phyloP scores from a whole-genome alignment of 2,113 vertebrate genomes.

The Neolamprologus caudopunctatus region DNA sequence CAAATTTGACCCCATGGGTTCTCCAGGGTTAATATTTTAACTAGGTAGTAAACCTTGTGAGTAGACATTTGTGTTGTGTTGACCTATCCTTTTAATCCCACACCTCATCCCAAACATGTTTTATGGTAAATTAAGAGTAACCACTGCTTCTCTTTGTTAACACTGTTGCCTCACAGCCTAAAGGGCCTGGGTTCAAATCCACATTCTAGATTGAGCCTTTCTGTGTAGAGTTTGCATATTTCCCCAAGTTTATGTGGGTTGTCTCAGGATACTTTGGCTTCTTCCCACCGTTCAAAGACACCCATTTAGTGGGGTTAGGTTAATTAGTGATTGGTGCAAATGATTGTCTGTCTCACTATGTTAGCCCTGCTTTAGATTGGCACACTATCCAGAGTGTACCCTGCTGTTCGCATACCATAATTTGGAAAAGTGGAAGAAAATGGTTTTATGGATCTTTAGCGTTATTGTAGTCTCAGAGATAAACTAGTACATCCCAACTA shows the following conservation, averaged over 20 bases:
- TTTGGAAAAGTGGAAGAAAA: background rate
- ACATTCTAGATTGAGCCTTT: background rate
- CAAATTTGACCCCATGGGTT: no score
- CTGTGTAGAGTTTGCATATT: background rate
- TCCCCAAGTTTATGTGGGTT: background rate
- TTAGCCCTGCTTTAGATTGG: background rate
- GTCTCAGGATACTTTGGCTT: background rate
- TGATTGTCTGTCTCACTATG: background rate
- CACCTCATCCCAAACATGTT: background rate
- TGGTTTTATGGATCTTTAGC: background rate
- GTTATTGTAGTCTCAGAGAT: background rate
- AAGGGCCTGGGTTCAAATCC: background rate
- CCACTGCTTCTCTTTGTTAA: background rate
- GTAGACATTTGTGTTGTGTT: background rate
- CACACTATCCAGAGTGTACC: background rate
- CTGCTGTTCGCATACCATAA: background rate
- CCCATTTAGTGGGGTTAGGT: background rate
- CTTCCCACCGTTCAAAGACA: background rate
- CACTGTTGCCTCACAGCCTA: background rate
- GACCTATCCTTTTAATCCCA: background rate
- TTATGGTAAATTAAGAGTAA: background rate
- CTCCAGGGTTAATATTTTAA: background rate
- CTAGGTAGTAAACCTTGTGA: background rate
- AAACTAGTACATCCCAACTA: background rate
- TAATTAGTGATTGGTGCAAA: background rate